Base-by-base conservation (phyloP, 37 sponge, comb jelly and placozoan genomes). In the Ephydatia muelleri region DNA sequence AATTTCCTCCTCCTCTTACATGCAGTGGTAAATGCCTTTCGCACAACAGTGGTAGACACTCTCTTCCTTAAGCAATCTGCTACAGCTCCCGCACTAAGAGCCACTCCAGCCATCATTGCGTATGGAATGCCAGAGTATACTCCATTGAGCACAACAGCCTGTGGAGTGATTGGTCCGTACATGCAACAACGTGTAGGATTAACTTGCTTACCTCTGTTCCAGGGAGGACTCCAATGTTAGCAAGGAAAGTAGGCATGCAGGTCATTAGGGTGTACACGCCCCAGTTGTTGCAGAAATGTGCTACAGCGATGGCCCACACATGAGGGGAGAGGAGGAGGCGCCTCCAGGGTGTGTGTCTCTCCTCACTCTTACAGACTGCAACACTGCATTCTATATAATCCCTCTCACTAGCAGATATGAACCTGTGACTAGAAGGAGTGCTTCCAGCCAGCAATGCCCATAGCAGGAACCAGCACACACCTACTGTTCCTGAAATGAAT, bases 251-350 rank as follows among this genome's bases (percentile, higher is more conserved):
- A 30, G 97, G 97, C 38, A 97, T 81, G 68, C 91, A 88, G n/a
- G 96, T 97, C 27, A 96, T 88, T 37, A 97, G 70, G 32, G 91
- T 95, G 83, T 97, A 97, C 87, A 87, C 80, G 16, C 93, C 95
- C 95, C 95, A 97, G 78, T 97, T 92, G 77, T 82, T 88, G 77
- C 95, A 95, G 78, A 92, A 77, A 49, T 95, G 86, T 64, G 90
- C 89, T 26, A 94, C 73, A 5, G 85, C 66, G 8, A 95, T 92
- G 16, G 86, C 97, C 95, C 95, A 95, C 40, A 92, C 88, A 26
- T 95, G 84, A 38, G 90, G 87, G 26, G 97, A 97, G 14, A 83
- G 80, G 43, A 95, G 40, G 30, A 97, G 89, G 0, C 75, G 48
- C 1, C 83, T 39, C 96, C 96, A 95, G 13, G 96, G 96, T 22